Evolutionary conservation across 2,797 vertebrate species (phyloP), one percentile per base, ranked within the genome.

Genomic region (Enteromius mattozi): DNA sequence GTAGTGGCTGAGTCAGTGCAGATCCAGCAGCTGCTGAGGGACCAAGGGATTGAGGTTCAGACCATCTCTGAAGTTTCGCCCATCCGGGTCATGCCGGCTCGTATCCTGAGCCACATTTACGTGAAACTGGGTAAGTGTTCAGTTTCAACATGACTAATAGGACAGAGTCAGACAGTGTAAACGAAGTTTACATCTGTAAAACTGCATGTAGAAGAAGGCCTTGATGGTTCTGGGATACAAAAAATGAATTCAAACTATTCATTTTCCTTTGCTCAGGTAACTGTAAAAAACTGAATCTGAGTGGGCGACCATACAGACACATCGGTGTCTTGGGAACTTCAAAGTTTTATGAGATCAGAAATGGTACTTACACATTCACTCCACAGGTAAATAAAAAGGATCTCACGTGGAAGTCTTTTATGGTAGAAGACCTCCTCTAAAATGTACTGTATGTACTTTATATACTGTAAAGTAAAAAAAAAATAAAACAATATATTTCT

Each of bases 261-360:
- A 85, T 51, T 83, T 70, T 68, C 56, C 37, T 89, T 87, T 68
- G 47, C 8, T 61, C 88, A 99, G 98, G 98, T 33, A 94, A 95
- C 88, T 96, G 96, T 89, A 97, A 95, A 92, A 98, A 94, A 54
- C 94, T 99, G 93, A 96, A 95, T 89, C 89, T 99, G 90, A 98
- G 97, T 27, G 98, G 98, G 12, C 93, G 98, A 49, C 98, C 98
- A 0, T 97, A 99, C 92, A 93, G 97, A 78, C 98, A 99, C 91
- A 99, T 99, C 2, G 98, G 98, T 21, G 97, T 99, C 78, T 92
- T 99, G 70, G 98, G 98, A 91, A 99, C 98, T 19, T 99, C 98
- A 35, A 99, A 99, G 91, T 95, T 99, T 79, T 99, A 99, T 0
- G 90, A 96, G 91, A 98, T 99, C 91, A 96, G 97, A 93, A 96